Percentiles rank a stretch among this genome's conserved stretches.
These are phyloP conservation scores for Notiomystis cincta DNA, from an alignment of 2,113 vertebrate species.

Conservation along the genomic window DNA sequence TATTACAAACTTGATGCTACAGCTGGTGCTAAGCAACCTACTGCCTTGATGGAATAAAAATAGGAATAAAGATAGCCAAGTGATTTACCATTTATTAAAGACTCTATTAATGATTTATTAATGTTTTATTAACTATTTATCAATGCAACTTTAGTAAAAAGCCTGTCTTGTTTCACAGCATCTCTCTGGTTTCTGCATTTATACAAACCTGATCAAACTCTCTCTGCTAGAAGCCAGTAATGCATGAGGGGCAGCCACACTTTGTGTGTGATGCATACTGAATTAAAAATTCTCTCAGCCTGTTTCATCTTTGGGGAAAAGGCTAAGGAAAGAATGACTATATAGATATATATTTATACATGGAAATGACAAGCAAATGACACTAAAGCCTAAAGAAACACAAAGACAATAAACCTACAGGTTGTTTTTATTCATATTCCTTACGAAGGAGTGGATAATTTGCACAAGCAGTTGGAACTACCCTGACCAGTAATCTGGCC, in stretches of 20 bases:
- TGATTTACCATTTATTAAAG: slow-evolving; percentile 49
- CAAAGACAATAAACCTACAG: background rate
- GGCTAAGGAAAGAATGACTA: background rate
- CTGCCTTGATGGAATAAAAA: slow-evolving; percentile 13
- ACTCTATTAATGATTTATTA: slow-evolving; percentile 40
- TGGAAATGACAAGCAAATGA: background rate
- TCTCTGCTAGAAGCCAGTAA: background rate
- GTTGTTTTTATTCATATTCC: background rate
- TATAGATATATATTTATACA: background rate
- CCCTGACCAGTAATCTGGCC: background rate
- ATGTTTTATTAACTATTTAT: slow-evolving; percentile 58
- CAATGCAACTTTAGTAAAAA: slow-evolving; percentile 20
- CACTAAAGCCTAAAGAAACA: background rate
- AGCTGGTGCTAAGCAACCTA: slow-evolving; percentile 9
- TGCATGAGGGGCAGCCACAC: background rate
- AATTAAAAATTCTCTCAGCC: background rate
- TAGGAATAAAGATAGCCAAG: slow-evolving; percentile 16
- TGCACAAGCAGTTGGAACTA: background rate
- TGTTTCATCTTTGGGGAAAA: background rate
- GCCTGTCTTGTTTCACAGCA: background rate
- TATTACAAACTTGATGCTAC: background rate
- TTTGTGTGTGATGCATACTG: background rate
- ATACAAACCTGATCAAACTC: background rate
- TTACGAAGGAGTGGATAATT: background rate
- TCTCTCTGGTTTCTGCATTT: background rate